phyloP scores from a whole-genome alignment of 2,113 vertebrate species.

The Rhineura floridana region DNA sequence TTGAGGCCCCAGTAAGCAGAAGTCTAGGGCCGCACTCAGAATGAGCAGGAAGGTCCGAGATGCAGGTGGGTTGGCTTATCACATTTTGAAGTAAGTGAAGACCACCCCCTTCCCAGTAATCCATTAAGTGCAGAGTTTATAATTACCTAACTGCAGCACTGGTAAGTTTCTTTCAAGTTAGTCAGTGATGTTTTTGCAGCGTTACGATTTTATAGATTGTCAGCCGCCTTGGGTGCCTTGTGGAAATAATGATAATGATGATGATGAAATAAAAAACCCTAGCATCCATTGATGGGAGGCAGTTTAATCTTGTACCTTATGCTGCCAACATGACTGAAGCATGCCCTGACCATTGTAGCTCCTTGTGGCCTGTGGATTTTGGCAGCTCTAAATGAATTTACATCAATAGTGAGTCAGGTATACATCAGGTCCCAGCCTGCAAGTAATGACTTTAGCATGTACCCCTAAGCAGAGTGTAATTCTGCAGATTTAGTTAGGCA shows the following conservation, averaged over 20 bases:
- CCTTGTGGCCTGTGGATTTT: slow-evolving; percentile 17
- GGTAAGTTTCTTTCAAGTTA: no score
- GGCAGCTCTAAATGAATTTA: slow-evolving; percentile 33
- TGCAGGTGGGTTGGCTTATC: no score
- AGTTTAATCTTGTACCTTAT: not conserved
- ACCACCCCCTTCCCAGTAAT: no score
- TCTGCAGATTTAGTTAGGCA: slow-evolving; percentile 18
- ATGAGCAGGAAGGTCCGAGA: no score
- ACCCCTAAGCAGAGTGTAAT: not conserved
- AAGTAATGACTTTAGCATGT: slow-evolving; percentile 12
- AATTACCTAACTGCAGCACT: not conserved
- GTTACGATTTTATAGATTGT: not conserved
- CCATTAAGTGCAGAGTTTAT: no score
- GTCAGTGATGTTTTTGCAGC: not conserved
- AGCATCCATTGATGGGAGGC: not conserved
- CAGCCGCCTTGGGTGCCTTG: not conserved
- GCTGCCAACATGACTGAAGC: not conserved
- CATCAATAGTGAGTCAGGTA: slow-evolving; percentile 23
- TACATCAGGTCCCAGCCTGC: not conserved
- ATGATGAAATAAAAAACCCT: not conserved
- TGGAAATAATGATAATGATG: not conserved
- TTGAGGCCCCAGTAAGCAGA: no score
- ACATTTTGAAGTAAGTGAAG: no score
- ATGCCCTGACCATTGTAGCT: not conserved
- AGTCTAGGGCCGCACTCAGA: no score